Percentiles rank a stretch among this genome's conserved stretches.
phyloP scores from a whole-genome alignment of 2,888 invertebrate species.

The Campoplex nolae region DNA sequence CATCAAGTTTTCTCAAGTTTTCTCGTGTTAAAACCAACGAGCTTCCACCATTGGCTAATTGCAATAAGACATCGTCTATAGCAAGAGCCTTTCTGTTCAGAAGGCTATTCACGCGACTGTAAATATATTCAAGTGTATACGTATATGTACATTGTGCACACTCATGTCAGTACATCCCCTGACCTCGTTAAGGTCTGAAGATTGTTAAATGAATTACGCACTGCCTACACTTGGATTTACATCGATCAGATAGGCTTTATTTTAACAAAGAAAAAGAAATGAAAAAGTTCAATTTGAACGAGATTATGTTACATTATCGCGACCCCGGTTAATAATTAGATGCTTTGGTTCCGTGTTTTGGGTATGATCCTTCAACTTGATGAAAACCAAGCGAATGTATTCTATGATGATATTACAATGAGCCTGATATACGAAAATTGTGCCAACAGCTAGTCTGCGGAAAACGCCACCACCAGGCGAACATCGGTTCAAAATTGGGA shows the following conservation, averaged over 20 bases:
- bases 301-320: neutral
- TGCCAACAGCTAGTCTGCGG: too few species aligned
- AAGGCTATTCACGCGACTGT: slow-evolving; percentile 42
- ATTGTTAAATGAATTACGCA: slow-evolving; percentile 21
- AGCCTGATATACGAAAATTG: too few species aligned
- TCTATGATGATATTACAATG: too few species aligned
- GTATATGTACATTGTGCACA: slow-evolving; percentile 2
- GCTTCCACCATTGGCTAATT: slow-evolving; percentile 61
- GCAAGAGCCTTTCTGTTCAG: slow-evolving; percentile 22
- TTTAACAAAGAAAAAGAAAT: neutral
- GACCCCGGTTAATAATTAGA: neutral
- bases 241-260: neutral
- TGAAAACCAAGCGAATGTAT: neutral
- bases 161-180: slow-evolving; percentile 17
- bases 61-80: slow-evolving; percentile 48
- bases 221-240: neutral
- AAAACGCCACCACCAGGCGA: too few species aligned
- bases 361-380: neutral
- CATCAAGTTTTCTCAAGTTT: slow-evolving; percentile 51
- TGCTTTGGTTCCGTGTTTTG: neutral
- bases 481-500: too few species aligned
- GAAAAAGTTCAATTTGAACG: neutral
- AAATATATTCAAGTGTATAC: slow-evolving; percentile 20
- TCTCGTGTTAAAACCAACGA: slow-evolving; percentile 55
- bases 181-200: slow-evolving; percentile 25